Evolutionary conservation across 2,888 invertebrate genomes (phyloP).

Genomic region (Agonopterix subpropinquella): DNA sequence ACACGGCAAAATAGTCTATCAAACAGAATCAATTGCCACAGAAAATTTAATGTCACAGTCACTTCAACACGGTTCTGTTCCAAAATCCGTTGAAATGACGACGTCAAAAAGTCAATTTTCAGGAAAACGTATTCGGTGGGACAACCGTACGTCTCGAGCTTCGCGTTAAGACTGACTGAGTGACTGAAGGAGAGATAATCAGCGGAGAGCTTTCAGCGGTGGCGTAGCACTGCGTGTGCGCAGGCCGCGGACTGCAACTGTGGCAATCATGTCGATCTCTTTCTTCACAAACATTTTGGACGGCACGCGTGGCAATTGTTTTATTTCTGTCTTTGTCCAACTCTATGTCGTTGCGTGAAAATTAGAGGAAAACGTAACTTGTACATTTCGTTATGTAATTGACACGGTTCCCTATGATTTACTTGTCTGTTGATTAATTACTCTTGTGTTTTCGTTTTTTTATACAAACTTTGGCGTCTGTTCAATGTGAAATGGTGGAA

Average conservation of each 20-base stretch:
- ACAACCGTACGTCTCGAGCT: conserved; percentile 44
- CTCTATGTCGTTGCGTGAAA: conserved; percentile 45
- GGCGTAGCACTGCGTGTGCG: conserved; percentile 47
- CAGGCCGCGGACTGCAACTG: conserved; percentile 30
- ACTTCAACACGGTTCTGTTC: conserved; percentile 38
- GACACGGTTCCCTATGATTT: conserved; percentile 52
- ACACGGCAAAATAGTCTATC: conserved; percentile 20
- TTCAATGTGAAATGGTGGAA: conserved; percentile 31
- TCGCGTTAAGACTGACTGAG: conserved; percentile 42
- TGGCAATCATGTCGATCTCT: conserved; percentile 28
- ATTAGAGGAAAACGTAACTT: conserved; percentile 51
- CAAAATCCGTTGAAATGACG: conserved; percentile 29
- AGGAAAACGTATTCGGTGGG: conserved; percentile 16
- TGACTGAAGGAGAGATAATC: conserved; percentile 35
- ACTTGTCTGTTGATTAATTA: conserved; percentile 60
- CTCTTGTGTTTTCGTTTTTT: conserved; percentile 49
- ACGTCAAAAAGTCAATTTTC: conserved; percentile 28
- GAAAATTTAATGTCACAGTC: conserved; percentile 32
- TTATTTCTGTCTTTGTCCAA: conserved; percentile 28
- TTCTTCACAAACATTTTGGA: conserved; percentile 18
- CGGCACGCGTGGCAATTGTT: conserved; percentile 15
- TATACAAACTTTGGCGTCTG: conserved; percentile 50
- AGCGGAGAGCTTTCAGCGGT: conserved; percentile 52
- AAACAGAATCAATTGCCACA: conserved; percentile 19
- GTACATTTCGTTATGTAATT: conserved; percentile 46